Evolutionary conservation across 2,113 vertebrate species (phyloP), one percentile per base, ranked within the genome.

Genomic region (Clupea harengus): DNA sequence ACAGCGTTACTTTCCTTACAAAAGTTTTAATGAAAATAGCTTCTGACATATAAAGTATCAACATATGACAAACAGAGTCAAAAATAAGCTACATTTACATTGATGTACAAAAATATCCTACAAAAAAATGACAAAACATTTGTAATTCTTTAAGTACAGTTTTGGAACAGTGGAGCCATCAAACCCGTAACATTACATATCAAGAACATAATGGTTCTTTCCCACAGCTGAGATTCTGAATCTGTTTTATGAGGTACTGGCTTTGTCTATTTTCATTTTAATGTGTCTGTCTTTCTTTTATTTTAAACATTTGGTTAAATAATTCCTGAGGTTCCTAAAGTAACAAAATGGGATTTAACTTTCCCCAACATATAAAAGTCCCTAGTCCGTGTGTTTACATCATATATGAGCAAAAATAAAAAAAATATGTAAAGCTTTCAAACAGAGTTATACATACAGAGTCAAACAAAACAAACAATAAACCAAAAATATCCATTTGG

Each of bases 21-120:
- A 92, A 95, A 94, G 90, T 92, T 92, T 39, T 92, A 78, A 90
- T 92, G 90, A 95, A 95, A 96, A 95, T 95, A 95, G 87, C 90
- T 91, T 95, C 91, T 95, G 89, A 91, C 89, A 87, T 94, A 96
- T 93, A 95, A 93, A 95, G 93, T 94, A 88, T 93, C 9, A 87
- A 92, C 91, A 93, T 92, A 85, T 90, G 83, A 89, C 81, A 89
- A 81, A 85, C 83, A 81, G 91, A 90, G 81, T 87, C 45, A 44
- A 92, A 93, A 92, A 92, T 89, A 92, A 90, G 90, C 93, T 94
- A 94, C 87, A 78, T 78, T 78, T 39, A 78, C 25, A 78, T 32
- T 4, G 15, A 78, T 32, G 4, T 32, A 78, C 72, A 72, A 72
- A 72, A 72, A 72, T 72, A 10, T 11, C 44, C 50, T 84, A 39